phyloP scores from a whole-genome alignment of 2,113 vertebrate species.

The Leptosomus discolor region DNA sequence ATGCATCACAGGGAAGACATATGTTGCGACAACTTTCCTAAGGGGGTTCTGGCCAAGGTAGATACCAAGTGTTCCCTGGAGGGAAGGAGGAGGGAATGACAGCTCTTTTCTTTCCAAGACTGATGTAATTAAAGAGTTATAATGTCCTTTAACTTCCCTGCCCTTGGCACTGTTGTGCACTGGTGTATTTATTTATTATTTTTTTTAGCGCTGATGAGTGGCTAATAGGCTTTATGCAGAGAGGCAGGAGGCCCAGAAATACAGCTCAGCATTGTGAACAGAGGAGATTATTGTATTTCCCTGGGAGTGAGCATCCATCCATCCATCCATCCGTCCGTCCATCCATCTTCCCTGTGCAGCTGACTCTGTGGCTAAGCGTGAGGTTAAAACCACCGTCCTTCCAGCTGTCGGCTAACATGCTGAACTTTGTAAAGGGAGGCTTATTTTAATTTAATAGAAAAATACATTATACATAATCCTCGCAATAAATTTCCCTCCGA shows the following conservation, averaged over 20 bases:
- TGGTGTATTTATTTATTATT: background rate
- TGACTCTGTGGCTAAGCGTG: background rate
- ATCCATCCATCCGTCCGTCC: background rate
- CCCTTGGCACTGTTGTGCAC: conserved; percentile 5
- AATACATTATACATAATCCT: conserved; percentile 27
- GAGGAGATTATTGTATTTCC: background rate
- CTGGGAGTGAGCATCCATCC: background rate
- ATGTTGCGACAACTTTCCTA: conserved; percentile 18
- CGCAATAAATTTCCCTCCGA: conserved; percentile 12
- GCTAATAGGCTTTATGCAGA: background rate
- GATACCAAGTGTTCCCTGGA: conserved; percentile 18
- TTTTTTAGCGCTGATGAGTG: background rate
- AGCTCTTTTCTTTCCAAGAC: conserved; percentile 17
- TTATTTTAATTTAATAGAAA: conserved; percentile 46
- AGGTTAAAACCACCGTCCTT: conserved; percentile 18
- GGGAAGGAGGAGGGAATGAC: conserved; percentile 1
- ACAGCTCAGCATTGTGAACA: background rate
- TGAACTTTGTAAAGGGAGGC: background rate
- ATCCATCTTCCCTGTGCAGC: background rate
- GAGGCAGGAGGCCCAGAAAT: background rate
- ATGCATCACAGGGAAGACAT: background rate
- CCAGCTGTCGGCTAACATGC: background rate
- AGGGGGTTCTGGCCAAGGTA: conserved; percentile 39
- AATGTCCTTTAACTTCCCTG: conserved; percentile 26
- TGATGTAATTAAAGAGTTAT: conserved; percentile 58